Base-by-base conservation (phyloP, 2,888 invertebrate genomes). In the Acleris cristana region DNA sequence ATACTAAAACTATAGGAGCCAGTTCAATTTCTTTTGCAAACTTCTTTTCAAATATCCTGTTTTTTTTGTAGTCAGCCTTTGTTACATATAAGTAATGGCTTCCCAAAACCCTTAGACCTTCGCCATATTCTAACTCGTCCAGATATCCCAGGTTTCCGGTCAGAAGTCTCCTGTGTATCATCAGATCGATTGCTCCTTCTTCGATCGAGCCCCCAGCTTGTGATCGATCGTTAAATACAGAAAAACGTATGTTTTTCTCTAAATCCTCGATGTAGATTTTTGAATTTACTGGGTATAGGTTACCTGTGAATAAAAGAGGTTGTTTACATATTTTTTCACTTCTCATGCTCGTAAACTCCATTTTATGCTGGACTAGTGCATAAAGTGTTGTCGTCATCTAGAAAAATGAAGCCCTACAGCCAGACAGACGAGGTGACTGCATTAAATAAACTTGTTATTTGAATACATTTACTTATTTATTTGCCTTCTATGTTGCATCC, bases 231-330 rank as follows among this genome's bases (percentile, higher is more conserved):
- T 94, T 96, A 21, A 98, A 86, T 0, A 96, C 87, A 0, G 95
- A 93, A 1, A 96, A 76, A 40, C 94, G 89, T 0, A 93, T 65
- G 44, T 91, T 89, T 16, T 74, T 80, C 0, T 67, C 51, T 0
- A 73, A 54, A 74, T 96, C 96, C 76, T 95, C 93, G 3, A 97
- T 88, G 51, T 94, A 93, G 48, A 99, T 97, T 80, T 96, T 95
- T 0, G 97, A 95, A 23, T 97, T 98, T 0, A 99, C 94, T 0
- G 99, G 99, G 82, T 98, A 99, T 82, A 97, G 97, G 85, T 99
- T 99, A 26, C 87, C 97, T 65, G 78, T 5, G 69, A 71, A 56
- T 40, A 23, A 44, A 40, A 14, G 3, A 34, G 12, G 34, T 34
- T 10, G 0, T 10, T 3, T 34, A 34, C 6, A 26, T 23, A 23